Evolutionary conservation across 2,797 vertebrate genomes (phyloP).

Genomic region (Hydrophis major): DNA sequence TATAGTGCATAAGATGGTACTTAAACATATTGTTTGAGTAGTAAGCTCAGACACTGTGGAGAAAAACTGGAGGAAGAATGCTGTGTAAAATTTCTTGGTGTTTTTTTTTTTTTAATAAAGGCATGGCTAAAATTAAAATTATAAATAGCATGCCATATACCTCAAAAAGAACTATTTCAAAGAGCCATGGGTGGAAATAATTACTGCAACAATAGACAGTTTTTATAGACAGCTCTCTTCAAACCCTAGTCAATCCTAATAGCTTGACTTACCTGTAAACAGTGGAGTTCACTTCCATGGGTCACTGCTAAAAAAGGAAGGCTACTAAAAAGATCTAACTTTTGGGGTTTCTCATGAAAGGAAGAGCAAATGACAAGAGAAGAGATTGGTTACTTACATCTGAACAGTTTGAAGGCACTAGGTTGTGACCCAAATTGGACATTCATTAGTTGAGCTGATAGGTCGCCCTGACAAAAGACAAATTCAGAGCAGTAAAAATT

Average conservation of each 20-base stretch:
- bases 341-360: constrained; percentile 77
- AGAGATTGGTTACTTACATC: constrained; percentile 74
- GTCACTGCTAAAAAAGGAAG: constrained; percentile 73
- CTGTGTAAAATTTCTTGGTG: neutral
- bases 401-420: constrained; percentile 72
- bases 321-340: constrained; percentile 79
- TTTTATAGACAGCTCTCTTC: constrained; percentile 8
- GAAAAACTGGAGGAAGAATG: neutral
- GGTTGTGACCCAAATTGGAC: constrained; percentile 79
- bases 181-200: neutral
- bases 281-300: constrained; percentile 38
- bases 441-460: constrained; percentile 60
- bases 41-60: neutral
- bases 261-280: constrained; percentile 48
- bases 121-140: neutral
- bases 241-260: constrained; percentile 42
- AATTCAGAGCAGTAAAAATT: constrained; percentile 64
- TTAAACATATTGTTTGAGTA: neutral
- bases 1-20: neutral
- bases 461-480: constrained; percentile 65
- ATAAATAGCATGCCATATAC: neutral
- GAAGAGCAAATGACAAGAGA: constrained; percentile 75
- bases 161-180: neutral
- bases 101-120: neutral
- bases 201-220: neutral